Conservation (phyloP, 2,888 invertebrate species). For the Tetheella fluctuosa region DNA sequence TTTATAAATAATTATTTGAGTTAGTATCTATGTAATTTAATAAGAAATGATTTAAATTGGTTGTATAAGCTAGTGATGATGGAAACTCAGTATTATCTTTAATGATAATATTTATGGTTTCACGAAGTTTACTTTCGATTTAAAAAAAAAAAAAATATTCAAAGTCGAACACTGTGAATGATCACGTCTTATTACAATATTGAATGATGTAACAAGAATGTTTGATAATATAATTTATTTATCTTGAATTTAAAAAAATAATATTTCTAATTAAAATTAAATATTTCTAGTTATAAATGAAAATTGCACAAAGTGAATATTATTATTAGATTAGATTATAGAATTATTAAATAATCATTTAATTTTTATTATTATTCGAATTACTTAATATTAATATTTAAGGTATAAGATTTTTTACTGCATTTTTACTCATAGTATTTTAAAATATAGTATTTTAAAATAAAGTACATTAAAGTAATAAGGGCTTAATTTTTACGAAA, state of each 20-base stretch:
- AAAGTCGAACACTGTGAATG: no score
- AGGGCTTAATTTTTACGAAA: conserved; percentile 11
- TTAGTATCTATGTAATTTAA: not conserved
- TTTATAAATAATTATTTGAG: conserved; percentile 7
- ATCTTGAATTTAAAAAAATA: not conserved
- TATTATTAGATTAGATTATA: conserved; percentile 4
- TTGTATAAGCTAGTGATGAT: conserved; percentile 12
- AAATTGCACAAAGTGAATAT: conserved; percentile 71
- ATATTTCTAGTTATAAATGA: conserved; percentile 17
- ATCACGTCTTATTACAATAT: conserved; percentile 59
- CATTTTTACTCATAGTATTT: conserved; percentile 66
- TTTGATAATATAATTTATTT: conserved; percentile 38
- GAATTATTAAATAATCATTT: not conserved
- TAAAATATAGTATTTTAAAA: no score
- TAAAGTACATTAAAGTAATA: conserved; percentile 16
- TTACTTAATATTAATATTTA: conserved; percentile 11
- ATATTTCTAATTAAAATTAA: conserved; percentile 10
- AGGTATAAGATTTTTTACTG: conserved; percentile 52
- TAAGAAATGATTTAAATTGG: not conserved
- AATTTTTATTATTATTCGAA: not conserved
- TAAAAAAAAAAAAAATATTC: not conserved
- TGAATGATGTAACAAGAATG: conserved; percentile 56
- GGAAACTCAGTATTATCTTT: conserved; percentile 55
- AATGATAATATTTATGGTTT: conserved; percentile 58
- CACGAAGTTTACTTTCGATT: conserved; percentile 22